Evolutionary conservation across 2,113 vertebrate genomes (phyloP).

Genomic region (Tragelaphus strepsiceros): DNA sequence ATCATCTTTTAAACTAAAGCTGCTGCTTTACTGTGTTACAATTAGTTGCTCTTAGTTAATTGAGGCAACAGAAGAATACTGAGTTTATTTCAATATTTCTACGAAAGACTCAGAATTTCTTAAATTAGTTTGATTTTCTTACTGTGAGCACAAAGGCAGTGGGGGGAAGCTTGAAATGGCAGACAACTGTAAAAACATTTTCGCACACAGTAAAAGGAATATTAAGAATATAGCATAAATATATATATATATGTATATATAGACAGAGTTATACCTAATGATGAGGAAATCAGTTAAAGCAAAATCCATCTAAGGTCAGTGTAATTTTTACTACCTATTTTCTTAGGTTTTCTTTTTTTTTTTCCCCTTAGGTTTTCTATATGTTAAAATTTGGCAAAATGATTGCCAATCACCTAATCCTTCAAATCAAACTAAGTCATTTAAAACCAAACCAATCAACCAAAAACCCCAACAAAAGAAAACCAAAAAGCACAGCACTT

Average conservation of each 20-base stretch:
- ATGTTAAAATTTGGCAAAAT: neutral
- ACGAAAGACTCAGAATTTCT: neutral
- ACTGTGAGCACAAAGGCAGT: neutral
- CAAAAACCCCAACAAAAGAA: neutral
- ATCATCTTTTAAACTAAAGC: slow-evolving; percentile 24
- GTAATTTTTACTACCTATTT: neutral
- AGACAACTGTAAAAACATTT: neutral
- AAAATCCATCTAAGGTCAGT: neutral
- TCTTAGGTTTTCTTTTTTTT: slow-evolving; percentile 13
- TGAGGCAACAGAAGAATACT: neutral
- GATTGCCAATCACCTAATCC: neutral
- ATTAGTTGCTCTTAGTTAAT: neutral
- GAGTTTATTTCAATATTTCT: slow-evolving; percentile 15
- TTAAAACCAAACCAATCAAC: slow-evolving; percentile 30
- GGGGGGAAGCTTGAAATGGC: neutral
- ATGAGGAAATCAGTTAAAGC: neutral
- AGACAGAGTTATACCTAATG: neutral
- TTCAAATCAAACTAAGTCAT: slow-evolving; percentile 16
- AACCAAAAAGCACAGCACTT: neutral
- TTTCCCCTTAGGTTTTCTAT: neutral
- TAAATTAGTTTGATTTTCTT: slow-evolving; percentile 12
- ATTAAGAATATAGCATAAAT: neutral
- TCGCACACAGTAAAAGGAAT: neutral
- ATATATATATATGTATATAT: neutral
- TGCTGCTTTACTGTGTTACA: neutral